Base-by-base conservation (phyloP, 2,113 vertebrate species). In the Pyrgilauda ruficollis region DNA sequence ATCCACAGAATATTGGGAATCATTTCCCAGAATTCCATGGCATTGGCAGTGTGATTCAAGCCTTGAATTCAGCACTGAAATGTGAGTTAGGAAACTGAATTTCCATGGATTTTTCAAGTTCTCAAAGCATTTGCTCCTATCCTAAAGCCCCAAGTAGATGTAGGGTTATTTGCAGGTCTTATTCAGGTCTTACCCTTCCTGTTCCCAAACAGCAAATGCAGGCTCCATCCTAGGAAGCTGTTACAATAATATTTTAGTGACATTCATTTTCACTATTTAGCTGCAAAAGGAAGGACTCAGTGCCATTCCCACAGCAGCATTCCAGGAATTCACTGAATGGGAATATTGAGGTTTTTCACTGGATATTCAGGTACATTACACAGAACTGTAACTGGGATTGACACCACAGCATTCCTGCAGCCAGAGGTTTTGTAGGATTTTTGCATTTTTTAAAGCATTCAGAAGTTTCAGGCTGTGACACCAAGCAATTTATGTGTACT, bases 361-460 rank as follows among this genome's bases (percentile, higher is more conserved):
- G 58, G 19, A 26, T 12, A 1, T 14, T 63, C 15, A 27, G 37
- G 49, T 37, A 22, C 53, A 18, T 41, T 41, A 41, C 4, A 0
- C 6, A 13, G 6, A 7, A 18, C 0, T 68, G 23, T 18, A 14
- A 52, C 4, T 15, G 13, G 8, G 17, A 6, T 24, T 30, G 30
- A n/a, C 39, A 62, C 64, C 67, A 59, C 55, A 7, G 6, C 59
- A 46, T 33, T 73, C 73, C 74, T 52, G 70, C 56, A 76, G 35
- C 22, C 22, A 17, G 10, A 20, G 30, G 7, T 3, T 27, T 18
- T 30, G 19, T 28, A 23, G n/a, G 16, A 37, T 7, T 46, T 43
- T 31, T 68, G 10, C 13, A 24, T 14, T 80, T 94, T 70, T 61
- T 10, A 52, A 81, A 79, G 31, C 28, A 49, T 39, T 82, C 31